Conservation (phyloP, 2,888 invertebrate genomes). For the Mellilla xanthometata region DNA sequence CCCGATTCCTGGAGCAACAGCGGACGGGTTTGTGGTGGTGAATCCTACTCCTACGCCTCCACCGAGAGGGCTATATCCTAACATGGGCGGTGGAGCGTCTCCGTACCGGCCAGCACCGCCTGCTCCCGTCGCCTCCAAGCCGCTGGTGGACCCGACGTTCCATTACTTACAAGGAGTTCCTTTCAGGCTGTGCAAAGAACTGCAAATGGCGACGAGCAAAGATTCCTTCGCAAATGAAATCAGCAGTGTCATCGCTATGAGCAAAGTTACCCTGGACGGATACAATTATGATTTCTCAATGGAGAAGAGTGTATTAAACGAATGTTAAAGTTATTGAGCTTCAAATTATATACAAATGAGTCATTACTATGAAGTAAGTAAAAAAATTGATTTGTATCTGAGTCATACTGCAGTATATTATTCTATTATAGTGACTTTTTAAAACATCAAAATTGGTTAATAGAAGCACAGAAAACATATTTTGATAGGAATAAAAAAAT, state of each 20-base stretch:
- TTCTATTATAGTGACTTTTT: too few relatives aligned
- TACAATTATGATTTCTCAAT: slow-evolving; percentile 78
- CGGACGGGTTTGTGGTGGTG: slow-evolving; percentile 68
- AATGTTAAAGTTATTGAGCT: slow-evolving; percentile 46
- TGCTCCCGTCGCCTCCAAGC: slow-evolving; percentile 41
- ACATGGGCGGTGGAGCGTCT: slow-evolving; percentile 47
- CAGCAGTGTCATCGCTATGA: slow-evolving; percentile 76
- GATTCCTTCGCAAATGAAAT: slow-evolving; percentile 75
- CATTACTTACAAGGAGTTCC: slow-evolving; percentile 82
- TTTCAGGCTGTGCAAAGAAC: slow-evolving; percentile 72
- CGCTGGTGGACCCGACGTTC: slow-evolving; percentile 54
- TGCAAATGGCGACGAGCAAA: slow-evolving; percentile 70
- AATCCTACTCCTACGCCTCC: slow-evolving; percentile 50
- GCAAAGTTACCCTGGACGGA: slow-evolving; percentile 63
- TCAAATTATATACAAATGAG: background rate
- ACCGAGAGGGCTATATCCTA: slow-evolving; percentile 57
- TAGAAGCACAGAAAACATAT: too few relatives aligned
- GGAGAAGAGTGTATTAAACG: slow-evolving; percentile 81
- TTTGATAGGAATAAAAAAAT: too few relatives aligned
- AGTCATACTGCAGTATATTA: too few relatives aligned
- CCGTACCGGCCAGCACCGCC: slow-evolving; percentile 56
- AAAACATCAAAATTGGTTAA: too few relatives aligned
- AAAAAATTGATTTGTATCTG: background rate
- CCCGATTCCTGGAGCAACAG: slow-evolving; percentile 68
- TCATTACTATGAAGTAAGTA: background rate